Evolutionary conservation across 2,113 vertebrate genomes (phyloP), one percentile per base, ranked within the genome.

Genomic region (Tylochromis polylepis): DNA sequence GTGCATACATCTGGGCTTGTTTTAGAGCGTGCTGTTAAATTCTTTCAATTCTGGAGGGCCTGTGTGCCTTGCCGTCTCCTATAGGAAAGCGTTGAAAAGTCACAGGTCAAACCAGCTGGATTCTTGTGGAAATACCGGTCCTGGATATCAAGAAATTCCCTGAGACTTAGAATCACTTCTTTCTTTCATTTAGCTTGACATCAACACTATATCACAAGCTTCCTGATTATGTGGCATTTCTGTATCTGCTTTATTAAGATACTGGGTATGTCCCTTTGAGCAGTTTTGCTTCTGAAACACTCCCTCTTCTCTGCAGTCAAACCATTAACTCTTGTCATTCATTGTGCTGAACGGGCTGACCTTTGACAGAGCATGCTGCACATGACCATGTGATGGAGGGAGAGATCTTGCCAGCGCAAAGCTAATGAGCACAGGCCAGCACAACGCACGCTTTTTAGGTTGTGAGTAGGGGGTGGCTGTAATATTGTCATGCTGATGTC

Each of bases 401-500:
- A 79, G 78, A 81, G 49, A 85, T 79, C 83, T 79, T 34, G 11
- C 89, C 46, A 85, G 80, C 75, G 10, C 83, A 67, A n/a, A 82
- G 65, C 88, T 88, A 87, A 87, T 59, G 81, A 89, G 82, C 83
- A 49, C 53, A 18, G n/a, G 53, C 57, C 58, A 46, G 87, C 6
- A 22, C 29, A 79, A 70, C 92, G 65, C 41, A 56, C 43, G 84
- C 88, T 88, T 5, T 49, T 87, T 5, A 24, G 57, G 56, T 18
- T 84, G 53, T 36, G 84, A 75, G 79, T n/a, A 46, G 41, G 41
- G 43, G 85, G 51, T 16, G 83, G 24, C 62, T 85, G 85, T 83
- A 58, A 87, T 92, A 89, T 92, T 92, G 89, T 90, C 51, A 75
- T 36, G 11, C 9, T 55, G 83, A 85, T 62, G 93, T 85, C 67